Evolutionary conservation across 1,140 invertebrate genomes (phyloP), one percentile per base, ranked within the genome.

Genomic region (Mizuhopecten yessoensis): DNA sequence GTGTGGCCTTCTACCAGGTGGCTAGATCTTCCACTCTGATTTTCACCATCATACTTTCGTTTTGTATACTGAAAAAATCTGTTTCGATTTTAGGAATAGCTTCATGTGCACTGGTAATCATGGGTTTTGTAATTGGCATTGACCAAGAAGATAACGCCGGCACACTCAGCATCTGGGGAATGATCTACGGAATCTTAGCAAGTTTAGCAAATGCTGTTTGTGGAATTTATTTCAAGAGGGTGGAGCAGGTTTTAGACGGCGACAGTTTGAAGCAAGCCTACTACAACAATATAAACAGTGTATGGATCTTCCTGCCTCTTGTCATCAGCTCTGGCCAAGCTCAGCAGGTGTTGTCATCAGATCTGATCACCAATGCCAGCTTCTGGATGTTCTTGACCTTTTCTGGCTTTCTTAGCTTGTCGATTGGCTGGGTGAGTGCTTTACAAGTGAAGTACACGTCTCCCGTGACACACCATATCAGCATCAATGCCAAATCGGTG

Each of bases 1-100:
- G 95, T 33, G 95, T 96, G 0, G 94, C 96, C 33, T 96, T 96
- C 92, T 96, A 96, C 91, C 96, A 96, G 92, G 94, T 96, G 15
- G 96, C 96, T 2, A 90, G 96, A 23, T 96, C 96, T 3, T 94
- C 95, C 15, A 96, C 96, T 0, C 92, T 96, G 7, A 95, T 96
- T 29, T 96, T 96, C 90, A 95, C 95, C 0, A 95, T 96, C 0
- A 89, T 95, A 9, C 94, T 96, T 34, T 95, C 96, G 17, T 89
- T 91, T 5, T 39, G 93, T 9, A 92, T 96, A 17, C 93, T 96
- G 17, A 87, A 94, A 20, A 94, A 95, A 88, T 87, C 87, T 11
- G 88, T 95, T 11, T 94, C 95, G 0, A 39, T 39, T 0, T 87
- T 91, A 36, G 93, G 95, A 13, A 34, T 94, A n/a, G 36, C 94